These are phyloP conservation scores for Temnopleurus reevesii DNA, from an alignment of 53 echinoderm and acorn worm species.

Conservation along the genomic window DNA sequence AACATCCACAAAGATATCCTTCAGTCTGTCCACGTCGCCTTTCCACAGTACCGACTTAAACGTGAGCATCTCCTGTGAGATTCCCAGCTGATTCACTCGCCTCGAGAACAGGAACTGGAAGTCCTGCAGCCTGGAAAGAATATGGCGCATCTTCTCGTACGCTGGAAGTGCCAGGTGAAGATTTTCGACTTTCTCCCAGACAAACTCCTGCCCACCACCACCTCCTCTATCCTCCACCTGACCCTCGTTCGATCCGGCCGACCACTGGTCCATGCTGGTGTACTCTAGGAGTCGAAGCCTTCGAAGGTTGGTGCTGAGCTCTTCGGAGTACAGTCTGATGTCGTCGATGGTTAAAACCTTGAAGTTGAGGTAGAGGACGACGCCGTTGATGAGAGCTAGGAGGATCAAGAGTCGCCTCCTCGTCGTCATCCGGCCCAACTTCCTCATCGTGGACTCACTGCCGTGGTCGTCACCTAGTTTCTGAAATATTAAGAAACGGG, in stretches of 20 bases:
- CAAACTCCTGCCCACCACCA: constrained; percentile 27
- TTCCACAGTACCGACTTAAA: constrained; percentile 70
- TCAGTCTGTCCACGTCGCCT: constrained; percentile 61
- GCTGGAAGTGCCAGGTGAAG: constrained; percentile 74
- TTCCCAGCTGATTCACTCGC: constrained; percentile 43
- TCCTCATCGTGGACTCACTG: constrained; percentile 8
- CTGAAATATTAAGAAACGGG: constrained; percentile 4
- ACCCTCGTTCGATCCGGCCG: neutral
- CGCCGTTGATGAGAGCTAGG: constrained; percentile 58
- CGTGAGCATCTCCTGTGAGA: constrained; percentile 69
- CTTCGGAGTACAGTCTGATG: constrained; percentile 34
- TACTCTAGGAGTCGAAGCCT: constrained; percentile 37
- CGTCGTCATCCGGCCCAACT: constrained; percentile 2
- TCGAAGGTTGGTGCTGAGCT: constrained; percentile 43
- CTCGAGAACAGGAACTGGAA: constrained; percentile 65
- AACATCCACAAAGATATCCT: constrained; percentile 64
- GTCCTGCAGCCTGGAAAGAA: constrained; percentile 67
- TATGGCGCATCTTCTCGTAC: constrained; percentile 73
- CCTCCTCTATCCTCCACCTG: neutral
- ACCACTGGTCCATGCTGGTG: neutral
- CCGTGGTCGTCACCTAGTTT: neutral
- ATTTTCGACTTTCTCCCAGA: constrained; percentile 70
- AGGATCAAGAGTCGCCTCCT: constrained; percentile 50
- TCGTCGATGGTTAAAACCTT: constrained; percentile 55
- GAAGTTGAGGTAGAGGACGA: constrained; percentile 75